phyloP scores from a whole-genome alignment of 1,140 invertebrate genomes.

The Drepana arcuata region DNA sequence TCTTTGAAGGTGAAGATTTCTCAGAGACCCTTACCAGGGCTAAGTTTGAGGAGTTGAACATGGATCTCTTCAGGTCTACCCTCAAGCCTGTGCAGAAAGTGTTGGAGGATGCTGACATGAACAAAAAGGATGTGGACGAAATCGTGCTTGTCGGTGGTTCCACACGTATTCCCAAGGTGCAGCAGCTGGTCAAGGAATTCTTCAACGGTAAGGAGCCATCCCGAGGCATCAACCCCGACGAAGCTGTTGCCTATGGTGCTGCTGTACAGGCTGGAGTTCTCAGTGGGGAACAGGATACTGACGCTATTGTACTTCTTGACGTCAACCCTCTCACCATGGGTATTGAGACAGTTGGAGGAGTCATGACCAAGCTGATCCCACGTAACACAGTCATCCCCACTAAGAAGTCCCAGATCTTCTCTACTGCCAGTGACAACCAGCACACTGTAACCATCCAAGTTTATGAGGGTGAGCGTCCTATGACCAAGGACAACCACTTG shows the following conservation, averaged over 20 bases:
- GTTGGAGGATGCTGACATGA: conserved; percentile 98
- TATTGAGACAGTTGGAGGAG: conserved; percentile 99
- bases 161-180: conserved; percentile 99
- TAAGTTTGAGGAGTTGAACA: conserved; percentile 99
- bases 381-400: conserved; percentile 99
- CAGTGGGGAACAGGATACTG: conserved; percentile 92
- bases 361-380: conserved; percentile 99
- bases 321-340: conserved; percentile 99
- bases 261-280: conserved; percentile 97
- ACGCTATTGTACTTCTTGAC: conserved; percentile 96
- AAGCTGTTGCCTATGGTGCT: conserved; percentile 98
- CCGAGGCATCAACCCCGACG: conserved; percentile 98
- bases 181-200: conserved; percentile 98
- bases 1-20: conserved; percentile 99
- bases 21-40: conserved; percentile 98
- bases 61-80: conserved; percentile 98
- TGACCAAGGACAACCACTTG: conserved; percentile 99
- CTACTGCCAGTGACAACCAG: conserved; percentile 98
- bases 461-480: conserved; percentile 89
- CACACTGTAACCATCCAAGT: conserved; percentile 98
- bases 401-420: conserved; percentile 99
- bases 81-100: conserved; percentile 99
- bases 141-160: conserved; percentile 99
- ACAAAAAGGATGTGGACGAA: conserved; percentile 98
- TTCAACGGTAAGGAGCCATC: conserved; percentile 98